Percentiles rank a stretch among this genome's conserved stretches.
Evolutionary conservation across 1,140 invertebrate genomes (phyloP).

Genomic region (Macrobrachium rosenbergii): DNA sequence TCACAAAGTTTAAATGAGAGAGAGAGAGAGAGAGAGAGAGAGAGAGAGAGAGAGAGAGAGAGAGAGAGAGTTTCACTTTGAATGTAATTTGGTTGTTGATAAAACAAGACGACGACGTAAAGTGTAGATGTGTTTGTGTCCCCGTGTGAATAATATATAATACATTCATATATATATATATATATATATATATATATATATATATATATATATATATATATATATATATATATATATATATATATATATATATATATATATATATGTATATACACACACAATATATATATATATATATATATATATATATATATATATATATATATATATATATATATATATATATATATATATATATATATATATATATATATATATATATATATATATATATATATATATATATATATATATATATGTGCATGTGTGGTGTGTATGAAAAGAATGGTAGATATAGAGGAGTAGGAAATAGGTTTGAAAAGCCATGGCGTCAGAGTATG

Average conservation of each 20-base stretch:
- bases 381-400: constrained; percentile 10
- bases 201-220: not conserved
- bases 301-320: constrained; percentile 26
- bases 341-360: not conserved
- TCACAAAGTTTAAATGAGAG: not conserved
- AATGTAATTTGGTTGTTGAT: too few species aligned
- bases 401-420: not conserved
- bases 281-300: constrained; percentile 20
- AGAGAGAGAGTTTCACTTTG: too few species aligned
- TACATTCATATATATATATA: not conserved
- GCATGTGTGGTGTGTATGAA: not conserved
- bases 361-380: constrained; percentile 10
- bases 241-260: constrained; percentile 9
- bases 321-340: constrained; percentile 20
- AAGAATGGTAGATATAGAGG: too few species aligned
- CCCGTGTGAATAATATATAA: not conserved
- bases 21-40: too few species aligned
- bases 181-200: not conserved
- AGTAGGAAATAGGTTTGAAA: too few species aligned
- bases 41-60: too few species aligned
- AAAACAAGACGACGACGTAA: too few species aligned
- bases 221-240: not conserved
- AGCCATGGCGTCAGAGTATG: too few species aligned
- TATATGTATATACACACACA: not conserved
- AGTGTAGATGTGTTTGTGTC: too few species aligned